Conservation (phyloP, 2,113 vertebrate genomes). For the Bostrychus sinensis region DNA sequence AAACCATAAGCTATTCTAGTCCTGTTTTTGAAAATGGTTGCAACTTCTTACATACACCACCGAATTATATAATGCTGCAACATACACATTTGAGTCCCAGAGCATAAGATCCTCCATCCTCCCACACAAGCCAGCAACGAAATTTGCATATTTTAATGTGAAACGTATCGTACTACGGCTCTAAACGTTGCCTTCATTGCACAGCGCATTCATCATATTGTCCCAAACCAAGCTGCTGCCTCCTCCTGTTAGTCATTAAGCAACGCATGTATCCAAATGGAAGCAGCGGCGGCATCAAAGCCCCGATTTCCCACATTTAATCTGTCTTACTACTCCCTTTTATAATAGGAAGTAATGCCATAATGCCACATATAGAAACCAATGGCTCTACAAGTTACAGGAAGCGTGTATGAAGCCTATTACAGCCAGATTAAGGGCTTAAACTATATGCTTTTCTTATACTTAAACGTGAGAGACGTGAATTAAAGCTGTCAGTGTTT, state of each 20-base stretch:
- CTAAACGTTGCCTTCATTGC: background rate
- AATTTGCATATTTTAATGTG: background rate
- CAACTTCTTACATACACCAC: background rate
- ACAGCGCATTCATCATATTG: background rate
- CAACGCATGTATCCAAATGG: constrained; percentile 5
- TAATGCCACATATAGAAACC: constrained; percentile 24
- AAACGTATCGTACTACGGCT: background rate
- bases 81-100: background rate
- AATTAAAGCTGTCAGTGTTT: constrained; percentile 36
- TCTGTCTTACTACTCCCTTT: constrained; percentile 32
- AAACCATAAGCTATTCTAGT: background rate
- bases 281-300: constrained; percentile 27
- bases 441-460: constrained; percentile 33
- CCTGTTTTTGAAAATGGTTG: background rate
- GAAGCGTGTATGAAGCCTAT: constrained; percentile 44
- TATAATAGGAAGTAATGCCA: constrained; percentile 24
- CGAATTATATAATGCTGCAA: background rate
- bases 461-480: constrained; percentile 32
- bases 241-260: constrained; percentile 22
- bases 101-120: background rate
- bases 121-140: background rate
- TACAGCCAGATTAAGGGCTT: constrained; percentile 62
- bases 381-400: constrained; percentile 19
- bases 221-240: background rate
- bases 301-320: constrained; percentile 33